Base-by-base conservation (phyloP, 2,113 vertebrate species). In the Clupea harengus region DNA sequence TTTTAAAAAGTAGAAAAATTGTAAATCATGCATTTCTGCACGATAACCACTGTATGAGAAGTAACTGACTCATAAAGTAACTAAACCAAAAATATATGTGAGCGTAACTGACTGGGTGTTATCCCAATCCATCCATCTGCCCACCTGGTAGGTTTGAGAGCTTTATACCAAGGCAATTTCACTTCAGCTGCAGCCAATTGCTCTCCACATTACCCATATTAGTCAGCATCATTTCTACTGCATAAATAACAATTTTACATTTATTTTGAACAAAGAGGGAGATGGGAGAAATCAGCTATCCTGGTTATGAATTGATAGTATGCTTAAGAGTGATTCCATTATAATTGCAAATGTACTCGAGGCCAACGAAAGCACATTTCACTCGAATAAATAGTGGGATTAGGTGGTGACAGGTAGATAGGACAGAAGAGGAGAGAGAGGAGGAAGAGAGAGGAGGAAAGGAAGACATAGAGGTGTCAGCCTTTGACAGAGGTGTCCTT, bases 401-500 rank as follows among this genome's bases (percentile, higher is more conserved):
- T 28, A 78, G 72, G 72, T 39, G 72, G 28, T 32, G 72, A 39
- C 25, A 78, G 72, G 72, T 78, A 78, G 25, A 78, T 11, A 39
- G 11, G 72, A 44, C 20, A 64, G 7, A 8, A 22, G 22, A n/a
- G 22, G 72, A 32, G 28, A 39, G 28, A 2, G 10, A 28, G 13
- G 64, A 13, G 64, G 9, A 72, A 3, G n/a, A 13, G 67, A 32
- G 67, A 75, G 28, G 32, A 32, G 28, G 72, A 78, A 39, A 78
- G 72, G 13, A 39, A 39, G 25, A 72, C 54, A 78, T 54, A 83
- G 57, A 85, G 54, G 57, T 28, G 45, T 84, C 83, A 82, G 20
- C 22, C n/a, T 45, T 44, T 86, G 87, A 88, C 86, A 86, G 52
- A n/a, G 60, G 39, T 46, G 75, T 47, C 17, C 17, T n/a, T 39